Conservation (phyloP, 2,797 vertebrate genomes). For the Sphenopsis melanotis region DNA sequence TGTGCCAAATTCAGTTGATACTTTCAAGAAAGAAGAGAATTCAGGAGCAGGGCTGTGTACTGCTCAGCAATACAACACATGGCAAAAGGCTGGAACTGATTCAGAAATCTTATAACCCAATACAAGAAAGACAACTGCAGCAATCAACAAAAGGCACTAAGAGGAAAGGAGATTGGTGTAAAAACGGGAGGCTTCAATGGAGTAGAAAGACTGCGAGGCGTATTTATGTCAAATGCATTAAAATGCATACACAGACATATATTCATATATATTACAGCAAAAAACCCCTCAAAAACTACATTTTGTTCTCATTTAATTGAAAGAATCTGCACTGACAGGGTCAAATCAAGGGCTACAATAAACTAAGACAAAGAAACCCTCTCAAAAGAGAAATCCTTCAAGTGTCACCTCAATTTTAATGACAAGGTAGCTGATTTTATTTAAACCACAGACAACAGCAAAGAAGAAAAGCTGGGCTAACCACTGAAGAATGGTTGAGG, state of each 20-base stretch:
- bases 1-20: not conserved
- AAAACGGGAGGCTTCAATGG: not conserved
- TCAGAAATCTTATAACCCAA: not conserved
- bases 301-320: not conserved
- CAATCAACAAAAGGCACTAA: not conserved
- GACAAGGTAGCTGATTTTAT: not conserved
- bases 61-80: not conserved
- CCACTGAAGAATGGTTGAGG: not conserved
- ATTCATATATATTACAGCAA: not conserved
- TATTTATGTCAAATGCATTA: not conserved
- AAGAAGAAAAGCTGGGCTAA: not conserved
- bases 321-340: not conserved
- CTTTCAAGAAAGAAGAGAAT: not conserved
- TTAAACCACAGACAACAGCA: not conserved
- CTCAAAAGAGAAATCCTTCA: not conserved
- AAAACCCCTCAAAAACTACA: fast-evolving
- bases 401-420: not conserved
- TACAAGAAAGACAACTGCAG: not conserved
- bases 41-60: not conserved
- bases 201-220: not conserved
- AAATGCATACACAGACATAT: not conserved
- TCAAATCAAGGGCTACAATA: not conserved
- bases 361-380: not conserved
- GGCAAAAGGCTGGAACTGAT: not conserved
- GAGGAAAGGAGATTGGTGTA: not conserved